Conservation (phyloP, 2,113 vertebrate species). For the Tiliqua scincoides region DNA sequence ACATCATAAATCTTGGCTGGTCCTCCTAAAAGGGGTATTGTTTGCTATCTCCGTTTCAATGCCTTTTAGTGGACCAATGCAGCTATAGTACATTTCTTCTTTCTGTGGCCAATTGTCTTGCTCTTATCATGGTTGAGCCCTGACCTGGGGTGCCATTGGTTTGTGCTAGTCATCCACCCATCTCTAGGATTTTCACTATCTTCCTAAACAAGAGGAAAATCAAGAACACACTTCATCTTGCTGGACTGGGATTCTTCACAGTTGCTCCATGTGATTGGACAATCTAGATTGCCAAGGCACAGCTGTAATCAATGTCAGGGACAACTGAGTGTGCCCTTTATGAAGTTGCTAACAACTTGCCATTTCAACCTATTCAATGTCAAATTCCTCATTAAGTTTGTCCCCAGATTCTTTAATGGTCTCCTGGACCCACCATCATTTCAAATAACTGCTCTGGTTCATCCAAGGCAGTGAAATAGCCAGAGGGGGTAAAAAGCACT, state of each 20-base stretch:
- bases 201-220: not conserved
- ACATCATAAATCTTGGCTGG: not conserved
- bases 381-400: slow-evolving; percentile 36
- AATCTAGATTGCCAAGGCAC: slow-evolving; percentile 13
- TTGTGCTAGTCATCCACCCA: not conserved
- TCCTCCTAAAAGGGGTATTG: not conserved
- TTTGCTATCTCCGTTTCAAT: not conserved
- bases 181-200: not conserved
- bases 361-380: slow-evolving; percentile 29
- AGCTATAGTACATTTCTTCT: not conserved
- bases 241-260: not conserved
- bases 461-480: too few species aligned
- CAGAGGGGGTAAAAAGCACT: too few species aligned
- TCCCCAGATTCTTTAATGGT: slow-evolving; percentile 22
- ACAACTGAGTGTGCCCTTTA: slow-evolving; percentile 39
- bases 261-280: not conserved
- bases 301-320: slow-evolving; percentile 37
- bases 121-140: not conserved
- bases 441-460: not conserved
- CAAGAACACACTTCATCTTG: not conserved
- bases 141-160: not conserved
- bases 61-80: not conserved
- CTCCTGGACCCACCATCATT: accelerated
- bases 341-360: slow-evolving; percentile 31
- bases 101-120: not conserved